These are phyloP conservation scores for Lanius collurio DNA, from an alignment of 2,113 vertebrate species.

Conservation along the genomic window DNA sequence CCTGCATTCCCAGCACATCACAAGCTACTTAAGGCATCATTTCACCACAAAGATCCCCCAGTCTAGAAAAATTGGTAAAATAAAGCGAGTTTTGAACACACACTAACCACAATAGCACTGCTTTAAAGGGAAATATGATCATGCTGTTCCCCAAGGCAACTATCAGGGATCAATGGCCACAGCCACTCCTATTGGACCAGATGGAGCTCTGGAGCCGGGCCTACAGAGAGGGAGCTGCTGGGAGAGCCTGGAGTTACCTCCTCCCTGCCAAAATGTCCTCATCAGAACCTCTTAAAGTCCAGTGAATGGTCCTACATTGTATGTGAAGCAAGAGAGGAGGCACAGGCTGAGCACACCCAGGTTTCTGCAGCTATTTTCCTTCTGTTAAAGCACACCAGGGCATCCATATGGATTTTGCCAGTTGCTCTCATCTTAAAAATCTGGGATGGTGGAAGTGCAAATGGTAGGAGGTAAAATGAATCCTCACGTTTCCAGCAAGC, in stretches of 20 bases:
- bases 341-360: neutral
- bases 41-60: neutral
- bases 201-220: neutral
- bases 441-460: neutral
- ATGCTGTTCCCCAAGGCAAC: accelerated
- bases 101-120: accelerated
- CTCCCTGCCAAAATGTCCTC: neutral
- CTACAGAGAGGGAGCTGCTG: neutral
- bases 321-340: neutral
- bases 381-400: neutral
- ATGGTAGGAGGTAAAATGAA: neutral
- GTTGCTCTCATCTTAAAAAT: neutral
- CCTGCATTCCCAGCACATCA: neutral
- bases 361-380: neutral
- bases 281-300: neutral
- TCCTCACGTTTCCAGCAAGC: neutral
- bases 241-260: neutral
- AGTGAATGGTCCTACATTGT: neutral
- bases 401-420: accelerated
- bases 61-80: neutral
- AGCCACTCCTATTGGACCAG: neutral
- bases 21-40: neutral
- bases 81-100: neutral
- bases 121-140: neutral
- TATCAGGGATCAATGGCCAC: neutral